Base-by-base conservation (phyloP, 37 sponge, comb jelly and placozoan species). In the Chondrilla cf. caribensis region DNA sequence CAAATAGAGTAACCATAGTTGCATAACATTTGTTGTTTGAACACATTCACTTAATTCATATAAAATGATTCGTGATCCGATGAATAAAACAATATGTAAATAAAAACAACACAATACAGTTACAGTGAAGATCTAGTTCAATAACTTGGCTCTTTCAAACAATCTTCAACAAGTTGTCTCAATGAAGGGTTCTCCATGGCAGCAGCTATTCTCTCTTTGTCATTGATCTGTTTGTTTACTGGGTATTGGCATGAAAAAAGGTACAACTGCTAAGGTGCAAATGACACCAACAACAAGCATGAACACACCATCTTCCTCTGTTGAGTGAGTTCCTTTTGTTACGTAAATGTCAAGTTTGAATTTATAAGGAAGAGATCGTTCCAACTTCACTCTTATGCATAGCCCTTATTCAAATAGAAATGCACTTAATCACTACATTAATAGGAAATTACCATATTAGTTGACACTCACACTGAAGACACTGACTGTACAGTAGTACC, bases 221-320 rank as follows among this genome's bases (percentile, higher is more conserved):
- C 97, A 58, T 96, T 96, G 59, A 96, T 93, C 78, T 96, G 97
- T 60, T 96, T 96, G 78, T 93, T 96, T 21, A 96, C 92, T 84
- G 68, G 9, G 8, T 15, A 57, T 39, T 47, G 11, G 9, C 6
- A 47, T 14, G 51, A 68, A 68, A 7, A 38, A 36, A 41, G 66
- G 66, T 18, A 8, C 21, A 37, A 32, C 3, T 70, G 24, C 35
- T 70, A 17, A n/a, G 19, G 19, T 32, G 24, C 38, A 70, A n/a
- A 29, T 47, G 51, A 47, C 51, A 14, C 6, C 78, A 44, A 77
- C 54, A 77, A 41, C 9, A 14, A 26, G 8, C 6, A 42, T 17
- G 9, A 19, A 39, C 75, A 71, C 22, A 84, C 84, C 76, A 60
- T 92, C 92, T 21, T 33, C 89, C 51, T 94, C 95, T 21, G 83